Base-by-base conservation (phyloP, 2,113 vertebrate species). In the Oncorhynchus kisutch region DNA sequence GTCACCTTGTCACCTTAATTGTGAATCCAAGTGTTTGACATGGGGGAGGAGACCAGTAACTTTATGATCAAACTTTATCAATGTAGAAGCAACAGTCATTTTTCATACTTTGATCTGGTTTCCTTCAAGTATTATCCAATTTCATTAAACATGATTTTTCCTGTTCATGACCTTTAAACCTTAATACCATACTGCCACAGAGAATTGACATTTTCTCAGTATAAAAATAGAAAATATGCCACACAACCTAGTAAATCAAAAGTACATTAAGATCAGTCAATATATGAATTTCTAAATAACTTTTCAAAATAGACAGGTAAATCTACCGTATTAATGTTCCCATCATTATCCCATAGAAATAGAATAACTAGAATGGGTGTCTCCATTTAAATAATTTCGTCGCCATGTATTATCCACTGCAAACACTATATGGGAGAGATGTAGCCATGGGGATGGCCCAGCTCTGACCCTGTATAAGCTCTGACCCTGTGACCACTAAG, bases 401-500 rank as follows among this genome's bases (percentile, higher is more conserved):
- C 25, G 11, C 7, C 25, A 27, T 13, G n/a, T n/a, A 66, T 67
- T 48, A 22, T 34, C 57, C 31, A 64, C 12, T 22, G n/a, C n/a
- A 27, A 60, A 27, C 51, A 31, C 14, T 27, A 59, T 16, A 22
- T 60, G 29, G n/a, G 57, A 29, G 78, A 62, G 31, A 54, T 54
- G 14, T 18, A 18, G 51, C 51, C 16, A 54, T 54, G 16, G 16
- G 51, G 51, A 18, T 3, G 16, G 51, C 12, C 20, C 77, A 84
- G 87, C 74, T 74, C 73, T 76, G 82, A 91, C 87, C 88, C 86
- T 84, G 18, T 83, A 78, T 77, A 70, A 89, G 87, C 88, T 82
- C 82, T 86, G 84, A 90, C 89, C 87, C 70, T 69, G 75, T 87
- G 87, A 79, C 87, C 80, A 59, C 24, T 82, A 80, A 91, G 90